Percentiles rank a stretch among this genome's conserved stretches.
These are phyloP conservation scores for Griposia aprilina DNA, from an alignment of 2,888 invertebrate species.

Conservation along the genomic window DNA sequence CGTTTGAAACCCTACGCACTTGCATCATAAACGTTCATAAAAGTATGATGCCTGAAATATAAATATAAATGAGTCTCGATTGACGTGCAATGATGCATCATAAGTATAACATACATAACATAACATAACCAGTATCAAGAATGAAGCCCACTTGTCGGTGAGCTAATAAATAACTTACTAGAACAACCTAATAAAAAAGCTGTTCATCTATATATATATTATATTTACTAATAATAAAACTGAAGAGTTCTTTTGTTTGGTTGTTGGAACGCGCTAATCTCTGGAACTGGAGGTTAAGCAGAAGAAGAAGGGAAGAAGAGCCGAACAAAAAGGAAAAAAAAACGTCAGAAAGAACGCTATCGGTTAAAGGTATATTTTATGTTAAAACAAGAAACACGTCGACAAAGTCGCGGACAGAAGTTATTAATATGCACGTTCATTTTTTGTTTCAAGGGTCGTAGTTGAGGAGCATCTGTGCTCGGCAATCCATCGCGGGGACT, in stretches of 20 bases:
- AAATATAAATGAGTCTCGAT: constrained; percentile 15
- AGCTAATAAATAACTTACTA: constrained; percentile 16
- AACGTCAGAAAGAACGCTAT: too few relatives aligned
- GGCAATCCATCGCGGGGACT: not conserved
- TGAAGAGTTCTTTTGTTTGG: too few relatives aligned
- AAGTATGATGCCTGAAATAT: constrained; percentile 24
- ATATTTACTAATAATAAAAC: too few relatives aligned
- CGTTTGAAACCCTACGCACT: constrained; percentile 5
- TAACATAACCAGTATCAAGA: not conserved
- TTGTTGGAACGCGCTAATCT: too few relatives aligned
- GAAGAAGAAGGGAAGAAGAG: too few relatives aligned
- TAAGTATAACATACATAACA: not conserved
- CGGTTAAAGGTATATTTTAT: too few relatives aligned
- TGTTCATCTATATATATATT: too few relatives aligned
- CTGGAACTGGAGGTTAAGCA: too few relatives aligned
- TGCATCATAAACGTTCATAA: constrained; percentile 4
- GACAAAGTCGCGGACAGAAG: too few relatives aligned
- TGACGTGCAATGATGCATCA: not conserved
- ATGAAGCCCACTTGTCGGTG: not conserved
- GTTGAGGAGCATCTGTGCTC: not conserved
- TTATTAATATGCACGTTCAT: too few relatives aligned
- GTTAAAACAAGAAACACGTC: too few relatives aligned
- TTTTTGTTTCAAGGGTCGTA: not conserved
- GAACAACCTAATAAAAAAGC: not conserved
- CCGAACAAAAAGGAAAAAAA: too few relatives aligned